Evolutionary conservation across 1,140 invertebrate genomes (phyloP).

Genomic region (Theocolax elegans): DNA sequence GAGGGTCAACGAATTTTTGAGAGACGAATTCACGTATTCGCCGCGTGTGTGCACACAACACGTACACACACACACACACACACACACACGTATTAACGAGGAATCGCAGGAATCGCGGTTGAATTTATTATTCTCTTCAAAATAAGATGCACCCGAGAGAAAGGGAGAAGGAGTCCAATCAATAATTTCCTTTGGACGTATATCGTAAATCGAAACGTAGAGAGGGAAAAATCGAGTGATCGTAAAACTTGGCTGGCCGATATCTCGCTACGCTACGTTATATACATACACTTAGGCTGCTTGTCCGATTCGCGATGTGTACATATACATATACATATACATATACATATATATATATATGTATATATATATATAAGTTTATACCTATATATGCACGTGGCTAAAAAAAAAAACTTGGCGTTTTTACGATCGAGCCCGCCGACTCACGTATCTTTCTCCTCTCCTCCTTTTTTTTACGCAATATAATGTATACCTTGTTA

Average conservation of each 20-base stretch:
- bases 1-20: constrained; percentile 1
- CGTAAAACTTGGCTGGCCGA: constrained; percentile 19
- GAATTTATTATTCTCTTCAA: constrained; percentile 19
- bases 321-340: background rate
- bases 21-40: too few species aligned
- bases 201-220: constrained; percentile 33
- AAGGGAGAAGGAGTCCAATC: constrained; percentile 17
- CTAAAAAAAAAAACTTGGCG: constrained; percentile 13
- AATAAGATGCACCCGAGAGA: background rate
- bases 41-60: too few species aligned
- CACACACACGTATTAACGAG: too few species aligned
- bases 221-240: constrained; percentile 29
- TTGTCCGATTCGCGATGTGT: constrained; percentile 2
- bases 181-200: constrained; percentile 26
- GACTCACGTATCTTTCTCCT: constrained; percentile 8
- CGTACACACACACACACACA: too few species aligned
- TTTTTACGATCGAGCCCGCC: constrained; percentile 33
- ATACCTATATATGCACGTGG: background rate
- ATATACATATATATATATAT: background rate
- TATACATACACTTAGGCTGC: background rate
- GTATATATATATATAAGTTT: constrained; percentile 10
- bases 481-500: constrained; percentile 56
- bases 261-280: background rate
- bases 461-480: constrained; percentile 46
- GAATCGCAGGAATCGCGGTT: too few species aligned